These are phyloP conservation scores for Aporophyla lueneburgensis DNA, from an alignment of 2,888 invertebrate species.

Conservation along the genomic window DNA sequence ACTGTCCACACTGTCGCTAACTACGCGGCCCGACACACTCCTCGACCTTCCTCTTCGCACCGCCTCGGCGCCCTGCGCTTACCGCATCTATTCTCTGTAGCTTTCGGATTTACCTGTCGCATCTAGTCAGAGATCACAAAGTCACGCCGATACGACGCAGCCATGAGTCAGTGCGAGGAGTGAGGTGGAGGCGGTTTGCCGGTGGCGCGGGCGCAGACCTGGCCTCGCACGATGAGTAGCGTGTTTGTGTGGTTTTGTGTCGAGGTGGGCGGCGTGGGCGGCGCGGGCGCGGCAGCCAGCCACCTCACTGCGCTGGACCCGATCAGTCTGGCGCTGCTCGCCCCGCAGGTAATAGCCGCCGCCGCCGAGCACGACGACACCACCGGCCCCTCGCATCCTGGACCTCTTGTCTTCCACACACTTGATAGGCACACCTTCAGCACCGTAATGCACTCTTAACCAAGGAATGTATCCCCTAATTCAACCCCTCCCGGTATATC, in stretches of 20 bases:
- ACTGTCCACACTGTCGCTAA: conserved; percentile 86
- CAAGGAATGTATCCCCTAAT: conserved; percentile 50
- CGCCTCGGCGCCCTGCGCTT: conserved; percentile 76
- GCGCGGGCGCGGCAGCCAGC: conserved; percentile 89
- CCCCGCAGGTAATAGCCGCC: conserved; percentile 87
- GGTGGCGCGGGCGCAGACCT: conserved; percentile 71
- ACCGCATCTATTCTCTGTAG: conserved; percentile 72
- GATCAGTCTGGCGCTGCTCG: conserved; percentile 90
- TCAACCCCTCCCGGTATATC: conserved; percentile 65
- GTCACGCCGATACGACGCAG: conserved; percentile 46
- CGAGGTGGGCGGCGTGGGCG: conserved; percentile 91
- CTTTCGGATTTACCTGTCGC: conserved; percentile 51
- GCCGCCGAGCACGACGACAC: conserved; percentile 74
- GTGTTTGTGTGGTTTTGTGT: conserved; percentile 91
- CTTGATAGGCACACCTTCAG: conserved; percentile 56
- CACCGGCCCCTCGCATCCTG: conserved; percentile 72
- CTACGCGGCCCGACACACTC: conserved; percentile 80
- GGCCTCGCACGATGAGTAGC: conserved; percentile 89
- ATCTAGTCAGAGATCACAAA: conserved; percentile 9
- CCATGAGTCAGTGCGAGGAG: conserved; percentile 75
- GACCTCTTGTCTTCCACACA: conserved; percentile 50
- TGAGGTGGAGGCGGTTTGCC: conserved; percentile 75
- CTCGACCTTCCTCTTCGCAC: conserved; percentile 84
- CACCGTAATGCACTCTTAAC: conserved; percentile 56
- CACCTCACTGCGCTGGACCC: conserved; percentile 91